A percentile compares a stretch with the other conserved stretches of the same genome.
These are phyloP conservation scores for Yoshiicerus persimilis DNA, from an alignment of 1,140 invertebrate genomes.

Conservation along the genomic window DNA sequence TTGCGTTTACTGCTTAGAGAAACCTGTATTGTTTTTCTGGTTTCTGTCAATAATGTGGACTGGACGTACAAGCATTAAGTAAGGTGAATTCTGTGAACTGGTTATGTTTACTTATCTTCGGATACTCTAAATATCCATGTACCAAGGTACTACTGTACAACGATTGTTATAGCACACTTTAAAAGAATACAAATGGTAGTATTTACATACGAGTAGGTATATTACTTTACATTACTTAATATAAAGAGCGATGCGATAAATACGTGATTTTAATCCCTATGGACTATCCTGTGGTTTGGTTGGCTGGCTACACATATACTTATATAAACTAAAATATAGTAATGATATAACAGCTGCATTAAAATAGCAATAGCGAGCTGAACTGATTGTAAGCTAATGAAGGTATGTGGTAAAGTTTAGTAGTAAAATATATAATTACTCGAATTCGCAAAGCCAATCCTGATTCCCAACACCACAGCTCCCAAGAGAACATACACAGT, in stretches of 20 bases:
- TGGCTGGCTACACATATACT: no score
- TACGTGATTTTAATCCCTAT: not conserved
- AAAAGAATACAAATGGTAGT: not conserved
- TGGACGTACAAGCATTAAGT: not conserved
- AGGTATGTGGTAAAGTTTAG: not conserved
- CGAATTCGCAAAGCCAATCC: not conserved
- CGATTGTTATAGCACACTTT: not conserved
- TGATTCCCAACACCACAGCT: not conserved
- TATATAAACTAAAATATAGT: not conserved
- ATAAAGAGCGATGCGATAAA: no score
- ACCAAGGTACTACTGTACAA: no score
- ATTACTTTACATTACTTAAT: no score
- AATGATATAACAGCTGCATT: not conserved
- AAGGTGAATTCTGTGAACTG: not conserved
- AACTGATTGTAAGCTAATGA: not conserved
- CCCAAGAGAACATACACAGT: no score
- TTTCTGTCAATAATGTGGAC: not conserved
- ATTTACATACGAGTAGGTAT: not conserved
- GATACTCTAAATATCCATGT: not conserved
- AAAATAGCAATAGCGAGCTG: not conserved
- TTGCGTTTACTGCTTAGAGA: not conserved
- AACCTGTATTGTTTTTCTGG: not conserved
- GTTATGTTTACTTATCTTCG: not conserved
- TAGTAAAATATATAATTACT: constrained; percentile 9
- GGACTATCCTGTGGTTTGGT: no score